Evolutionary conservation across 2,797 vertebrate species (phyloP), one percentile per base, ranked within the genome.

Genomic region (Argentina silus): DNA sequence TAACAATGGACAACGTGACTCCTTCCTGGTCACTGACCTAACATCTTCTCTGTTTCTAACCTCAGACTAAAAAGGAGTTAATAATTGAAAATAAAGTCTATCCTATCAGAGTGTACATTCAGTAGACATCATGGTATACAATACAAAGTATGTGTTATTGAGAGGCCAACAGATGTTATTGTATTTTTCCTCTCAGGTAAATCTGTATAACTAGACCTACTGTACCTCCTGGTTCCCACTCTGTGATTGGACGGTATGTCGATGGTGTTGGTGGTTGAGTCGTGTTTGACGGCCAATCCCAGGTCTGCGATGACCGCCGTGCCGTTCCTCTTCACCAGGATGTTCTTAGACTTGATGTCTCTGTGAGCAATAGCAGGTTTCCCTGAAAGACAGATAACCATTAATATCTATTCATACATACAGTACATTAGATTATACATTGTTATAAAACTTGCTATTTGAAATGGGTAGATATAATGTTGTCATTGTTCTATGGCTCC

Each of bases 341-440:
- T 94, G 76, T 99, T 99, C 88, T 98, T 99, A 45, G 98, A 98
- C 76, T 99, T 99, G 68, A 99, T 91, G 42, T 99, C 98, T 82
- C 98, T 93, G 91, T 99, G 98, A 10, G 98, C 96, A 3, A 99
- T 98, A 0, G 97, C 97, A 2, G 98, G 98, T 86, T 99, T 99
- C 73, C 98, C 98, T 99, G 83, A 0, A 66, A 83, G 5, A 27
- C 72, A 81, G 12, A 75, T 76, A 8, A 42, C 67, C 73, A 53
- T n/a, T 15, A 23, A 82, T 11, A 72, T 43, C 72, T 12, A 12
- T 43, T 14, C 3, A 17, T 10, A 43, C 51, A 56, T 14, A 63
- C 14, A n/a, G 42, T 17, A n/a, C 9, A 17, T 15, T n/a, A 63
- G 6, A 63, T 55, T 1, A 56, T 56, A n/a, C n/a, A n/a, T 56